Conservation (phyloP, 2,113 vertebrate genomes). For the Labeo rohita region DNA sequence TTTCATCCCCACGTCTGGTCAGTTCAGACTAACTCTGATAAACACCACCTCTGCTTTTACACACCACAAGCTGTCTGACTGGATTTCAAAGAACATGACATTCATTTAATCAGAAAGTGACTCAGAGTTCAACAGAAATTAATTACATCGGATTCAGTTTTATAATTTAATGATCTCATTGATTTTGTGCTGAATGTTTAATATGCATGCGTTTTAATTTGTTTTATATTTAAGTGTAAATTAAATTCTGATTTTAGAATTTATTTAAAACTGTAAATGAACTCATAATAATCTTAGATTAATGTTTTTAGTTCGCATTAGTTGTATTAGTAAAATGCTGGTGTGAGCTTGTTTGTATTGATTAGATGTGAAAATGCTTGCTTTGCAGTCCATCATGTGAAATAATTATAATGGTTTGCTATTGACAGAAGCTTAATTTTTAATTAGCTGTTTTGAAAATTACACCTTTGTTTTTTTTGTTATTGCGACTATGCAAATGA, state of each 20-base stretch:
- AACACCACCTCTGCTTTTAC: neutral
- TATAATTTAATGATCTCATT: neutral
- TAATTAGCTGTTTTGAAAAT: conserved; percentile 51
- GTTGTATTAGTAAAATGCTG: conserved; percentile 44
- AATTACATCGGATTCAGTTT: neutral
- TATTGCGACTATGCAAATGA: conserved; percentile 23
- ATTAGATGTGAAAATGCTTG: conserved; percentile 52
- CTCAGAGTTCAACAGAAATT: neutral
- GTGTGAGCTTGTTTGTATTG: conserved; percentile 52
- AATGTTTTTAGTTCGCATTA: conserved; percentile 18
- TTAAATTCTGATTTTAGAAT: conserved; percentile 3
- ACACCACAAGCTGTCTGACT: neutral
- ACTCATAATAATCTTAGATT: conserved; percentile 35
- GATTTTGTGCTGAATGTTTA: conserved; percentile 1
- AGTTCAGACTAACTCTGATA: neutral
- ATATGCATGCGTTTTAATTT: neutral
- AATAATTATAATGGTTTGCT: conserved; percentile 54
- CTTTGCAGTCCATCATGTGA: conserved; percentile 52
- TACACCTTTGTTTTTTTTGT: conserved; percentile 37
- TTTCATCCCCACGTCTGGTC: conserved; percentile 18
- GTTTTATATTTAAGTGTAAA: neutral
- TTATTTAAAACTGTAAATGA: conserved; percentile 12
- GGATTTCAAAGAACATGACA: neutral
- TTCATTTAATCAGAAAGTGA: neutral
- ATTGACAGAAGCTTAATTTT: conserved; percentile 54